phyloP scores from a whole-genome alignment of 2,888 invertebrate species.

The Callosobruchus maculatus region DNA sequence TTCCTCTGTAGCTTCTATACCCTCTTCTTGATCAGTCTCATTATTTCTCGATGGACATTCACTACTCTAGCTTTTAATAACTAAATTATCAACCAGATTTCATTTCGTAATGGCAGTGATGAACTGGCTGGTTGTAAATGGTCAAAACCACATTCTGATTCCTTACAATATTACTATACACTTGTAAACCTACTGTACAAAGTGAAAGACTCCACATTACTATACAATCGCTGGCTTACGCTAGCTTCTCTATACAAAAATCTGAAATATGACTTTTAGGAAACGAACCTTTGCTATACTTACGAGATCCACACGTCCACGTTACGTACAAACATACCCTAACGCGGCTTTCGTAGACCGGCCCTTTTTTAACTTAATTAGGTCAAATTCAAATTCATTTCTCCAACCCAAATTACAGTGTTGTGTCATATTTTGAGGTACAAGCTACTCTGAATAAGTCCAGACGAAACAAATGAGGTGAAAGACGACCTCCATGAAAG shows the following conservation, averaged over 20 bases:
- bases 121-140: constrained; percentile 42
- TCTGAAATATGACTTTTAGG: constrained; percentile 7
- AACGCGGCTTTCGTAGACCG: neutral
- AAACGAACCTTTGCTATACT: constrained; percentile 28
- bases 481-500: too few species aligned
- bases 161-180: constrained; percentile 41
- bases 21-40: neutral
- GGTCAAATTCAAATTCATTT: too few species aligned
- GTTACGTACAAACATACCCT: neutral
- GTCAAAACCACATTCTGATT: constrained; percentile 31
- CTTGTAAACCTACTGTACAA: constrained; percentile 44
- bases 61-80: constrained; percentile 26
- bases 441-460: too few species aligned
- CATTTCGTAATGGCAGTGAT: constrained; percentile 40
- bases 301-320: constrained; percentile 24
- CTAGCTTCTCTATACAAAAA: constrained; percentile 15
- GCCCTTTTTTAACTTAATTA: neutral
- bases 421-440: too few species aligned
- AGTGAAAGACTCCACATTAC: constrained; percentile 43
- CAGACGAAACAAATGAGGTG: too few species aligned
- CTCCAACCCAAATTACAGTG: too few species aligned
- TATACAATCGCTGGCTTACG: constrained; percentile 28
- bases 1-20: neutral
- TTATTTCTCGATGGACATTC: neutral
- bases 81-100: constrained; percentile 33